phyloP scores from a whole-genome alignment of 2,113 vertebrate genomes.

The Accipiter cooperii region DNA sequence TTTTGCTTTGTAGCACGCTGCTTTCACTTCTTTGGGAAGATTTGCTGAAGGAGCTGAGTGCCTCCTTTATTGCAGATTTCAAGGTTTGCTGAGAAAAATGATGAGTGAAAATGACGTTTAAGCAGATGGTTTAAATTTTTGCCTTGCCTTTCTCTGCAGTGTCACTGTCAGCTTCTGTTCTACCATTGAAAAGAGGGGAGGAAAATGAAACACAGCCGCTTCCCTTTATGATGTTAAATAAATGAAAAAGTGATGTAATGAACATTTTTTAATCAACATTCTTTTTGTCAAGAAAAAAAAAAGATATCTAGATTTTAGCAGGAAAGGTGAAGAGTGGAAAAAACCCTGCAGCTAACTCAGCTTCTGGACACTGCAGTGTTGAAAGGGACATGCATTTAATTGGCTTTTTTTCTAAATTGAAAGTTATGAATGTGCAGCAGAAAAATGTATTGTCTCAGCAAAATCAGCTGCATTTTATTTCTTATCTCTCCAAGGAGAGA shows the following conservation, averaged over 20 bases:
- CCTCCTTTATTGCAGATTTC: not conserved
- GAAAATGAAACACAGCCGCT: not conserved
- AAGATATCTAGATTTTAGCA: not conserved
- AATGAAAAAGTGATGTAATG: not conserved
- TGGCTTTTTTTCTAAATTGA: not conserved
- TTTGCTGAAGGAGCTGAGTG: not conserved
- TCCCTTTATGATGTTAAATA: not conserved
- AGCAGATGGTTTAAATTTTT: slow-evolving; percentile 19
- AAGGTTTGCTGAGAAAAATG: not conserved
- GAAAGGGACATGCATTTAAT: not conserved
- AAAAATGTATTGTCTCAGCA: not conserved
- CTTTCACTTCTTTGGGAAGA: not conserved
- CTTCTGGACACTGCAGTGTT: not conserved
- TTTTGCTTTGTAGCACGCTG: accelerated
- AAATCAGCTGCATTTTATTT: not conserved
- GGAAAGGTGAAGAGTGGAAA: not conserved
- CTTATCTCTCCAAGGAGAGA: not conserved
- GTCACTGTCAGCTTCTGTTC: not conserved
- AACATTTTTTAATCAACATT: not conserved
- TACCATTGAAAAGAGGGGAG: not conserved
- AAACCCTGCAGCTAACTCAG: not conserved
- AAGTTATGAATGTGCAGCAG: not conserved
- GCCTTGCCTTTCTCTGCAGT: not conserved
- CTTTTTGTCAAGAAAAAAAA: not conserved
- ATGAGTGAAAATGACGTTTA: not conserved